Conservation (phyloP, 92 coral and sea anemone genomes). For the Montipora capitata region DNA sequence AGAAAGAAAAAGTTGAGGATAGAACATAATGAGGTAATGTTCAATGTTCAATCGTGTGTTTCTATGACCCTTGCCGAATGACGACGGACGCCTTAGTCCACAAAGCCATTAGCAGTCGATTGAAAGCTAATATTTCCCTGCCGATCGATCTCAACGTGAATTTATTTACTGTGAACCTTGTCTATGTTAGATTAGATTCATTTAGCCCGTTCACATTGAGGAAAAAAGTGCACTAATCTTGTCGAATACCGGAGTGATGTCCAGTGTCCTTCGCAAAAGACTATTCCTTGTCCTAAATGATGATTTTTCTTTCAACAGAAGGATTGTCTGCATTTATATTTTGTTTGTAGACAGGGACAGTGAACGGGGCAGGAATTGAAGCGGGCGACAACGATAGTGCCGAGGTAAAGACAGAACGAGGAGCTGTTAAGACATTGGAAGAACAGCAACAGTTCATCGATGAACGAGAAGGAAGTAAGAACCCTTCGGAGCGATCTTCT, state of each 20-base stretch:
- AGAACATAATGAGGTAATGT: neutral
- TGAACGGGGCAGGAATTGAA: neutral
- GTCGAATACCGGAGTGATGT: too few species aligned
- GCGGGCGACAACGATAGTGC: neutral
- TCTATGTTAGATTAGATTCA: too few species aligned
- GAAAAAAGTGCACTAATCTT: too few species aligned
- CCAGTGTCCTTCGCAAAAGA: neutral
- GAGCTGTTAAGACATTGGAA: neutral
- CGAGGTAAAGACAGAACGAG: neutral
- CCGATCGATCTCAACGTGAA: too few species aligned
- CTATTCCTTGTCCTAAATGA: neutral
- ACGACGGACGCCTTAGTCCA: too few species aligned
- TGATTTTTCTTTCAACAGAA: neutral
- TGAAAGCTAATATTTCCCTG: too few species aligned
- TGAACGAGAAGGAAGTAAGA: neutral
- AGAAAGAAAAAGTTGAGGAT: conserved; percentile 32
- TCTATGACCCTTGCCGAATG: too few species aligned
- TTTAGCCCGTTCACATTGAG: too few species aligned
- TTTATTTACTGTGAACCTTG: too few species aligned
- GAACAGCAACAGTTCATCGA: neutral
- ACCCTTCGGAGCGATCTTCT: neutral
- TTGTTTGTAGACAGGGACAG: neutral
- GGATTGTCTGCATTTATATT: neutral
- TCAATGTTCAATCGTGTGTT: too few species aligned
- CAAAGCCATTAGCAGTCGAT: too few species aligned